A percentile compares a stretch with the other conserved stretches of the same genome.
These are phyloP conservation scores for Bostrychus sinensis DNA, from an alignment of 2,113 vertebrate species.

Conservation along the genomic window DNA sequence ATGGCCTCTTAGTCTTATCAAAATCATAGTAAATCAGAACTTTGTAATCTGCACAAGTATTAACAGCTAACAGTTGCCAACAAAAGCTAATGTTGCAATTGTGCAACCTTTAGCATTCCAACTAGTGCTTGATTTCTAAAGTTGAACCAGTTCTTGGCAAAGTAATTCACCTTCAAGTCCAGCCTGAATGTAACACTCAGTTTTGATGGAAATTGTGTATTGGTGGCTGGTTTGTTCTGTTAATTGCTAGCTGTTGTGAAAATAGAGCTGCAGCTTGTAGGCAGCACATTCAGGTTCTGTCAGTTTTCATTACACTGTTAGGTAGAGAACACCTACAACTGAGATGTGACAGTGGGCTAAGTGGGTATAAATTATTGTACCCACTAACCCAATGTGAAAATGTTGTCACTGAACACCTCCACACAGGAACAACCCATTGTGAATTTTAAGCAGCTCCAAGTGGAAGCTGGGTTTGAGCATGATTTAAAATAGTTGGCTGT, in stretches of 20 bases:
- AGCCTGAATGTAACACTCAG: background rate
- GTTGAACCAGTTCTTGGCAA: background rate
- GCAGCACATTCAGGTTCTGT: background rate
- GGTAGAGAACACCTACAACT: slow-evolving; percentile 12
- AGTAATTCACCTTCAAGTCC: background rate
- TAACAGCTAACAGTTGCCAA: background rate
- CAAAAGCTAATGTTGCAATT: slow-evolving; percentile 5
- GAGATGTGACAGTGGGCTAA: background rate
- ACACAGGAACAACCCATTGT: slow-evolving; percentile 10
- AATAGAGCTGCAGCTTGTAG: slow-evolving; percentile 3
- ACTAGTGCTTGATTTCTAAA: background rate
- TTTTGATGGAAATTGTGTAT: background rate
- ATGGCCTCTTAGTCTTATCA: too few species aligned
- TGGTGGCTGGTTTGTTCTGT: slow-evolving; percentile 7
- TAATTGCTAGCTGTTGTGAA: slow-evolving; percentile 14
- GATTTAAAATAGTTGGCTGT: background rate
- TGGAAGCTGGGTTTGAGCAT: background rate
- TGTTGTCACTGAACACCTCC: slow-evolving; percentile 19
- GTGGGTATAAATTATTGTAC: background rate
- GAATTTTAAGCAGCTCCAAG: slow-evolving; percentile 8
- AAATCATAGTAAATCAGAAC: too few species aligned
- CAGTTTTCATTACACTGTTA: slow-evolving; percentile 25
- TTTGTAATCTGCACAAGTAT: too few species aligned
- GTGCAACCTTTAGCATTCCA: background rate
- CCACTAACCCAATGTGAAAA: slow-evolving; percentile 6